Conservation (phyloP, 1,140 invertebrate species). For the Bombus soroeensis region DNA sequence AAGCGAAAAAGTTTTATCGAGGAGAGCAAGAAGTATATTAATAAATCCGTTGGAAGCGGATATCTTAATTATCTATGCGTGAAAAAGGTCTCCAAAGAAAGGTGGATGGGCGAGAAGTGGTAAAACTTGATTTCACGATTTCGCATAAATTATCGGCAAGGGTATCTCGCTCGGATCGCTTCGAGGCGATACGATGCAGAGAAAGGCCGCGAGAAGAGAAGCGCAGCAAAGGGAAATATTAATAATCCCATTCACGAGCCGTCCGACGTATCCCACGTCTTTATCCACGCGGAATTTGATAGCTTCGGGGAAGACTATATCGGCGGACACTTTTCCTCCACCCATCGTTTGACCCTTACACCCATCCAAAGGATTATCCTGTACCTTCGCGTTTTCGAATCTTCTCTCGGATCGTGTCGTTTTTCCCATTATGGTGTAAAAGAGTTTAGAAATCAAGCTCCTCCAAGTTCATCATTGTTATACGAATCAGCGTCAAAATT, state of each 20-base stretch:
- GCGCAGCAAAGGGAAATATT: conserved; percentile 65
- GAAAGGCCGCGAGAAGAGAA: conserved; percentile 52
- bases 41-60: conserved; percentile 59
- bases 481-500: not conserved
- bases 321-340: conserved; percentile 35
- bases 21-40: conserved; percentile 57
- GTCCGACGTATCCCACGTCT: conserved; percentile 67
- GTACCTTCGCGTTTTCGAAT: not conserved
- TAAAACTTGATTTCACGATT: conserved; percentile 76
- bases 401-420: not conserved
- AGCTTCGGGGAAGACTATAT: conserved; percentile 65
- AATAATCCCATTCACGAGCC: conserved; percentile 72
- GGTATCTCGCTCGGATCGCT: conserved; percentile 57
- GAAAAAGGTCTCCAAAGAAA: conserved; percentile 53
- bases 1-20: conserved; percentile 8
- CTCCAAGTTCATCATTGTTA: not conserved
- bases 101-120: conserved; percentile 65
- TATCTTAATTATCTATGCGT: conserved; percentile 69
- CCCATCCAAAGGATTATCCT: not conserved
- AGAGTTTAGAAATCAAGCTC: not conserved
- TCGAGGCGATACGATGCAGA: conserved; percentile 40
- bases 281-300: conserved; percentile 69
- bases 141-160: conserved; percentile 72
- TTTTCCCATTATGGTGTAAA: not conserved
- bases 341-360: conserved; percentile 13